A percentile compares a stretch with the other conserved stretches of the same genome.
Evolutionary conservation across 2,888 invertebrate genomes (phyloP).

Genomic region (Eupithecia abbreviata): DNA sequence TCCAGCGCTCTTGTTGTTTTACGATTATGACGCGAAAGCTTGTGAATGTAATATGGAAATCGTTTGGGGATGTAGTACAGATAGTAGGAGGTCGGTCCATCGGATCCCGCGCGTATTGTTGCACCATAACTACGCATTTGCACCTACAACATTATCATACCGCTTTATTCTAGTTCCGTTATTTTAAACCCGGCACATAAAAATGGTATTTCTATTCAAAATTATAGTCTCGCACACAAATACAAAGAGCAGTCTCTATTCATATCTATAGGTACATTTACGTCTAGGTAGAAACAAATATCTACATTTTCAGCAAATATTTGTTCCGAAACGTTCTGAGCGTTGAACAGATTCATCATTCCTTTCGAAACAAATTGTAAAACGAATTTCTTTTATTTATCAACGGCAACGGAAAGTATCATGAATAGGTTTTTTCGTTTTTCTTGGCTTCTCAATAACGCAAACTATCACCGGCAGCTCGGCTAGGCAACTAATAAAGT

Average conservation of each 20-base stretch:
- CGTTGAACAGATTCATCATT: constrained; percentile 5
- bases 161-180: constrained; percentile 58
- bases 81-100: constrained; percentile 43
- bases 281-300: constrained; percentile 4
- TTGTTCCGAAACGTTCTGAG: constrained; percentile 19
- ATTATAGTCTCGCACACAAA: constrained; percentile 18
- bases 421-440: constrained; percentile 45
- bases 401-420: constrained; percentile 19
- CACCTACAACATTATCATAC: constrained; percentile 64
- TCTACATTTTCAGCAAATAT: constrained; percentile 18
- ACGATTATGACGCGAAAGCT: constrained; percentile 7
- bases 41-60: constrained; percentile 13
- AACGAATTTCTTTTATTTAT: constrained; percentile 10
- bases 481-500: constrained; percentile 81
- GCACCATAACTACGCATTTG: constrained; percentile 62
- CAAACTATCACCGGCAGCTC: constrained; percentile 75
- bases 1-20: constrained; percentile 2
- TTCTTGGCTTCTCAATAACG: constrained; percentile 75
- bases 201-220: constrained; percentile 7
- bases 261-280: background rate
- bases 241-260: constrained; percentile 5
- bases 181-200: constrained; percentile 14
- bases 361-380: constrained; percentile 10
- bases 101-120: constrained; percentile 56
- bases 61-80: background rate